Evolutionary conservation across 2,113 vertebrate species (phyloP).

Genomic region (Oreochromis niloticus): DNA sequence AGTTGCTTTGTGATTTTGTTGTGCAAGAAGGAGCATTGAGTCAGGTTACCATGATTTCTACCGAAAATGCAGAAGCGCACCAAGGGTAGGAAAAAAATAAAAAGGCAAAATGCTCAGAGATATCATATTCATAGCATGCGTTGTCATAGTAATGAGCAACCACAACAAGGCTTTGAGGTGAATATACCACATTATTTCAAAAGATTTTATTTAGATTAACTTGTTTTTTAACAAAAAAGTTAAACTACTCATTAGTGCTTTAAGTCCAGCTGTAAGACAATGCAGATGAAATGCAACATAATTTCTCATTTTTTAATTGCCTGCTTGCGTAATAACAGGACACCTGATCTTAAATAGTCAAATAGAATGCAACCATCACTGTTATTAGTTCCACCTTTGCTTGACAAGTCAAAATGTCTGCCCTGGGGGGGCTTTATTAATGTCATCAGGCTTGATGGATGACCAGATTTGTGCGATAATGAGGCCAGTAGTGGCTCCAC

Average conservation of each 20-base stretch:
- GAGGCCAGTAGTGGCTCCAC: not conserved
- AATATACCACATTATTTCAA: not conserved
- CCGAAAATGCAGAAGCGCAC: not conserved
- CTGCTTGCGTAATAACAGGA: too few relatives aligned
- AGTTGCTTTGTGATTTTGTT: not conserved
- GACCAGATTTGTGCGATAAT: not conserved
- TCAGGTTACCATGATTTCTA: not conserved
- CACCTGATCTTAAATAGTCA: too few relatives aligned
- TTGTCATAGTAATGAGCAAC: not conserved
- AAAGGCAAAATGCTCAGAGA: not conserved
- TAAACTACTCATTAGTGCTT: not conserved
- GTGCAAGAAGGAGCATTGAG: not conserved
- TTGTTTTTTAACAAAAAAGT: not conserved
- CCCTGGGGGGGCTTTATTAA: not conserved
- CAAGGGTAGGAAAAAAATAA: not conserved
- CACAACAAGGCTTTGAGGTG: not conserved
- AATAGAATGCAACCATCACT: not conserved
- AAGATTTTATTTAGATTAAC: fast-evolving
- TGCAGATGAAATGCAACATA: not conserved
- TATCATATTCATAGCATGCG: not conserved
- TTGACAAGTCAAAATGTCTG: not conserved
- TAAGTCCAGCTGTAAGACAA: not conserved
- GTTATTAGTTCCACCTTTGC: not conserved
- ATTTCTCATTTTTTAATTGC: not conserved
- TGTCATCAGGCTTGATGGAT: conserved; percentile 7